Base-by-base conservation (phyloP, 2,888 invertebrate species). In the Gryllus longicercus region DNA sequence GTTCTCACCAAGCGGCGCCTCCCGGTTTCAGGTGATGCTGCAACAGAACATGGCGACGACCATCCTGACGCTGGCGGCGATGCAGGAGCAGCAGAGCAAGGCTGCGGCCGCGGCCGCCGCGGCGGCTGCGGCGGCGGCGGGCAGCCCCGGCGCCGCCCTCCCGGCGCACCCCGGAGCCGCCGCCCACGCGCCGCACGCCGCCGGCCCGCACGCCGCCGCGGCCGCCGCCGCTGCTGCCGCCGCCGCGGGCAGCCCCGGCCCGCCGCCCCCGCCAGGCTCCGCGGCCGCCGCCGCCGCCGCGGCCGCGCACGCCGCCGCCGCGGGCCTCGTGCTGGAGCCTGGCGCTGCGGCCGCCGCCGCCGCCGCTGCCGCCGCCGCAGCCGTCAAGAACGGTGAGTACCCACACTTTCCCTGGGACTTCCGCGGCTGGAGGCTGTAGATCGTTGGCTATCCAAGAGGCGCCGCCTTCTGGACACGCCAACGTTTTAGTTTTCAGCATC, bases 41-140 rank as follows among this genome's bases (percentile, higher is more conserved):
- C 88, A 88, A 51, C 85, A 87, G 81, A 88, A 86, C 84, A 85
- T 88, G 84, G 85, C 88, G 82, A 87, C 88, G 82, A 87, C 88
- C 78, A 88, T 87, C 84, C 85, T 88, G 81, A 86, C 87, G 82
- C 83, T 87, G 81, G 85, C 85, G 11, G 84, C 85, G 11, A 81
- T 86, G 82, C 85, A 85, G 81, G 85, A 86, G 80, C 83, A 85
- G 79, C 83, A 84, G 77, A 81, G 79, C 81, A 50, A 79, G 80
- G 25, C 77, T 78, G 11, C 50, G 14, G n/a, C 50, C n/a, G 51
- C 78, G 10, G 23, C 77, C 78, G 11, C 51, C 77, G 21, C 63
- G 75, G 21, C 63, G 78, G 25, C 79, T 63, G 18, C 78, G 74
- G 25, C 79, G 75, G 18, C 78, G 51, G n/a, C 78, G 78, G 11